Conservation (phyloP, 2,888 invertebrate species). For the Caenorhabditis sp. region DNA sequence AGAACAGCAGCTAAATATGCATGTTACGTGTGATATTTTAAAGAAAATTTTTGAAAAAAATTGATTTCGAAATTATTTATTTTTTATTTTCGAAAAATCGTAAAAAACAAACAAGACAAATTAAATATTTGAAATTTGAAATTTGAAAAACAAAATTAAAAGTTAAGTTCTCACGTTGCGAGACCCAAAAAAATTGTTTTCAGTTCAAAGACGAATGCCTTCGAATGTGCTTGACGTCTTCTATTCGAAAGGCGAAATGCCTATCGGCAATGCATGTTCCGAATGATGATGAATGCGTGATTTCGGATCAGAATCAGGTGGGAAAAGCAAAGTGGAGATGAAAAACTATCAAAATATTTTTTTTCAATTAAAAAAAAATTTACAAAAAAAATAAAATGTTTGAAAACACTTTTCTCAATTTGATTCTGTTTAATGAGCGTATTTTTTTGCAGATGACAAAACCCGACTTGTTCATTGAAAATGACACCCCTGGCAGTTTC, state of each 20-base stretch:
- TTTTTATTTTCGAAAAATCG: not conserved
- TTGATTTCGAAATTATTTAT: no score
- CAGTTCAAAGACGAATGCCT: constrained; percentile 70
- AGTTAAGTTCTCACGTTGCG: no score
- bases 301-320: constrained; percentile 63
- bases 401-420: no score
- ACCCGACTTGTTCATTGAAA: constrained; percentile 62
- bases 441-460: constrained; percentile 41
- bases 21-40: no score
- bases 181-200: no score
- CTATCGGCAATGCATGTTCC: constrained; percentile 68
- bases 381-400: no score
- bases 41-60: no score
- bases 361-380: not conserved
- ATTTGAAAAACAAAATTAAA: no score
- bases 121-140: not conserved
- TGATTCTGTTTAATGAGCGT: no score
- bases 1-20: no score
- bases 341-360: no score
- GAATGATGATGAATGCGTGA: constrained; percentile 65
- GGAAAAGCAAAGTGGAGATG: not conserved
- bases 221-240: constrained; percentile 62
- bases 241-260: constrained; percentile 59
- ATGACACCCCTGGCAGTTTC: constrained; percentile 51
- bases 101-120: not conserved